A percentile compares a stretch with the other conserved stretches of the same genome.
Evolutionary conservation across 2,113 vertebrate species (phyloP).

Genomic region (Chascanopsetta lugubris): DNA sequence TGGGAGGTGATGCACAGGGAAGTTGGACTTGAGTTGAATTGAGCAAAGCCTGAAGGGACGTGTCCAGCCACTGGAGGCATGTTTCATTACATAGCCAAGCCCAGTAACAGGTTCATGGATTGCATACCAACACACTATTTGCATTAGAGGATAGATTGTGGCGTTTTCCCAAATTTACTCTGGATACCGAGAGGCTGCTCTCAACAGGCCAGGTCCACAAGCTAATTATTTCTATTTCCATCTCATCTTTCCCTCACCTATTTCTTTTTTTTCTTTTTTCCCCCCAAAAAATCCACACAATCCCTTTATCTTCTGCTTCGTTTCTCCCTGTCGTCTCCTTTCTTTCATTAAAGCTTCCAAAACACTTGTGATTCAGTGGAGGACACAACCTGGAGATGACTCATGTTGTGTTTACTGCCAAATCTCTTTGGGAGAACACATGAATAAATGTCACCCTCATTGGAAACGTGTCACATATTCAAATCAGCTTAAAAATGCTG

Average conservation of each 20-base stretch:
- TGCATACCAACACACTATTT: constrained; percentile 59
- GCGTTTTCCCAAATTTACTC: constrained; percentile 67
- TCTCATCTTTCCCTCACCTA: constrained; percentile 10
- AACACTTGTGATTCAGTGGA: constrained; percentile 14
- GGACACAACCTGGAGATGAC: constrained; percentile 26
- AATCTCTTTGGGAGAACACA: constrained; percentile 33
- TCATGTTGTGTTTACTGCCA: constrained; percentile 30
- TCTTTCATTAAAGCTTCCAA: constrained; percentile 14
- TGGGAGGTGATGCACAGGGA: background rate
- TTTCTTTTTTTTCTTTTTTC: constrained; percentile 5
- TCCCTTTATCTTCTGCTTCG: background rate
- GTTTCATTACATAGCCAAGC: constrained; percentile 38
- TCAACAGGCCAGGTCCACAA: constrained; percentile 30
- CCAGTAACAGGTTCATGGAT: constrained; percentile 35
- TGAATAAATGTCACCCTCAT: constrained; percentile 22
- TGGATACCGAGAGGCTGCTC: constrained; percentile 47
- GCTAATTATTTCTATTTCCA: too few relatives aligned
- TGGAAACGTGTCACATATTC: constrained; percentile 39
- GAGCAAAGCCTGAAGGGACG: too few relatives aligned
- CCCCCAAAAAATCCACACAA: background rate
- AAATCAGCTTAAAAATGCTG: constrained; percentile 31
- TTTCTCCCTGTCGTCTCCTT: background rate
- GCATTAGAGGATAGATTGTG: constrained; percentile 57
- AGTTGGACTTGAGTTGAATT: background rate
- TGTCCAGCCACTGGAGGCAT: constrained; percentile 32